phyloP scores from a whole-genome alignment of 2,888 invertebrate genomes.

The Drosophila meridionalis region DNA sequence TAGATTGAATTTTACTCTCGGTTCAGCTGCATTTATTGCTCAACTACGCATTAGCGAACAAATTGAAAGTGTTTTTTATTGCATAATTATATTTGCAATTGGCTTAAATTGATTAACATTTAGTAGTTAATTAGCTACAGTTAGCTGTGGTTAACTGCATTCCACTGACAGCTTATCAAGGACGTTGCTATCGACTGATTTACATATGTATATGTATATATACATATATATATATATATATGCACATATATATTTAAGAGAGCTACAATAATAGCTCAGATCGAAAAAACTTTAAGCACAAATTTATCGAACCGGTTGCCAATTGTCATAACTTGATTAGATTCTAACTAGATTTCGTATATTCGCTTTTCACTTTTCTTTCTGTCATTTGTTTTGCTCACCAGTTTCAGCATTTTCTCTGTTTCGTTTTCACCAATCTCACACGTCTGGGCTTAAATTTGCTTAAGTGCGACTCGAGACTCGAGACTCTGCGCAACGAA shows the following conservation, averaged over 20 bases:
- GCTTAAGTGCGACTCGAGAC: conserved; percentile 35
- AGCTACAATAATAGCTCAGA: conserved; percentile 40
- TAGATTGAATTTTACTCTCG: neutral
- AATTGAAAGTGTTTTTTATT: conserved; percentile 6
- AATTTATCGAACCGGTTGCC: conserved; percentile 48
- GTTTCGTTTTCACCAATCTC: conserved; percentile 70
- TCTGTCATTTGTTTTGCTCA: conserved; percentile 51
- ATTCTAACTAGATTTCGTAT: conserved; percentile 23
- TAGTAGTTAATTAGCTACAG: conserved; percentile 19
- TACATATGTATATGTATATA: neutral
- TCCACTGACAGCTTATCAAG: conserved; percentile 43
- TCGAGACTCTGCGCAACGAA: conserved; percentile 84
- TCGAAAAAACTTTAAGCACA: conserved; percentile 39
- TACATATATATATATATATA: neutral
- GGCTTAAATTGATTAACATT: conserved; percentile 30
- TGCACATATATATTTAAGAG: conserved; percentile 10
- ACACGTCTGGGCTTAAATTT: conserved; percentile 10
- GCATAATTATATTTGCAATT: conserved; percentile 8
- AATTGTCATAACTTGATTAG: conserved; percentile 15
- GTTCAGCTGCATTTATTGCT: neutral
- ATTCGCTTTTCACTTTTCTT: conserved; percentile 23
- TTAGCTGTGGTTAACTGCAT: conserved; percentile 31
- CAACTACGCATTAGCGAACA: neutral
- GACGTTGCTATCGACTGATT: conserved; percentile 29
- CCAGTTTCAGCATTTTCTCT: conserved; percentile 57